Base-by-base conservation (phyloP, 2,888 invertebrate species). In the Tyria jacobaeae region DNA sequence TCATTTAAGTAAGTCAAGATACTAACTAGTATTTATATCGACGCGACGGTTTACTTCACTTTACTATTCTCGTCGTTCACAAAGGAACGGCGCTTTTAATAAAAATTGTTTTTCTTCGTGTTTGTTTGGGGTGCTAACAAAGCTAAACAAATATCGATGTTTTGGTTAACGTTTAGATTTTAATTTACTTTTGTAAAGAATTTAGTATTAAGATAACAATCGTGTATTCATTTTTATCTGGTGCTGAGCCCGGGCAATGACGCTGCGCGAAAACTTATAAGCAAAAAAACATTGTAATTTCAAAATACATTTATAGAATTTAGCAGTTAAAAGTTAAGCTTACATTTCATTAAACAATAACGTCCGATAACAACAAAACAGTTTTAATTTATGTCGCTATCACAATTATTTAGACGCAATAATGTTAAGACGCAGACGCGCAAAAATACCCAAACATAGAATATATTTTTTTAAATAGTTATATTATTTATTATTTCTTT, bases 71-170 rank as follows among this genome's bases (percentile, higher is more conserved):
- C 60, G 63, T 66, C 53, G 60, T 35, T 39, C 62, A 75, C 75
- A 75, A 75, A 75, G 77, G 66, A 66, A 50, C 57, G 52, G 25
- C 54, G 35, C 55, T 59, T 63, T 51, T 60, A 64, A 62, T 67
- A 50, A 60, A 60, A 64, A 64, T 47, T 70, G 49, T 66, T 68
- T 68, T 67, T 64, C 56, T 69, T 60, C 55, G 51, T 53, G 55
- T 7, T 50, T 31, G 58, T 60, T 70, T 57, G 55, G 54, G 59
- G 58, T 37, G 52, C 52, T 62, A 65, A 76, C 72, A 71, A 71
- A 72, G 63, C n/a, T n/a, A n/a, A n/a, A n/a, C 59, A 61, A 60
- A 55, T 65, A 37, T 44, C 37, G 54, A 60, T 55, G 51, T 57
- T 58, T 61, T 35, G 31, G 37, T 55, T 39, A 44, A 21, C 24